A percentile compares a stretch with the other conserved stretches of the same genome.
Evolutionary conservation across 2,888 invertebrate species (phyloP).

Genomic region (Ophonus ardosiacus): DNA sequence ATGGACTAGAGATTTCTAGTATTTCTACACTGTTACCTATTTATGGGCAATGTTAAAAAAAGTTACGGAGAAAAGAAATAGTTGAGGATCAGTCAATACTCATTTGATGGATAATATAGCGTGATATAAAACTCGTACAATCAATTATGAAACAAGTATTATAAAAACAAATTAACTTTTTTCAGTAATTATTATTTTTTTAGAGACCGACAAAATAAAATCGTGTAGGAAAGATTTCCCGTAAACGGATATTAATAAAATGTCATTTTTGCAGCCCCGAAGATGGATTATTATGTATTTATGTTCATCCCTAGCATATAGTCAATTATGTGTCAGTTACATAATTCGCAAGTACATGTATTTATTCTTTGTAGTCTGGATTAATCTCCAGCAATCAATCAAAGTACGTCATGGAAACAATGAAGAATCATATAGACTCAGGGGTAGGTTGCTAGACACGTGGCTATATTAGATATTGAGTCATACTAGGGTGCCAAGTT

Average conservation of each 20-base stretch:
- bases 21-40: too few species aligned
- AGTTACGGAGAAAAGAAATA: too few species aligned
- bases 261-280: slow-evolving; percentile 8
- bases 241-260: slow-evolving; percentile 45
- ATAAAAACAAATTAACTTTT: too few species aligned
- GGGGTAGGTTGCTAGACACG: slow-evolving; percentile 27
- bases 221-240: background rate
- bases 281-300: slow-evolving; percentile 55
- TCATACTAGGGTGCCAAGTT: background rate
- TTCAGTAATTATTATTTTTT: too few species aligned
- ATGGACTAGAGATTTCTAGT: too few species aligned
- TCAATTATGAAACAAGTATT: too few species aligned
- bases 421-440: slow-evolving; percentile 50
- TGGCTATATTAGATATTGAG: slow-evolving; percentile 43
- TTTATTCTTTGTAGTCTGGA: slow-evolving; percentile 57
- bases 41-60: too few species aligned
- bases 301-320: slow-evolving; percentile 29
- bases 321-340: slow-evolving; percentile 56
- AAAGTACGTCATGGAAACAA: slow-evolving; percentile 56
- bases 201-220: background rate
- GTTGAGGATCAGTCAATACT: too few species aligned
- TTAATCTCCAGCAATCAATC: slow-evolving; percentile 58
- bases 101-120: too few species aligned
- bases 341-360: slow-evolving; percentile 60
- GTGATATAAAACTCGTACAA: too few species aligned